phyloP scores from a whole-genome alignment of 2,113 vertebrate genomes.

The Empidonax alnorum region DNA sequence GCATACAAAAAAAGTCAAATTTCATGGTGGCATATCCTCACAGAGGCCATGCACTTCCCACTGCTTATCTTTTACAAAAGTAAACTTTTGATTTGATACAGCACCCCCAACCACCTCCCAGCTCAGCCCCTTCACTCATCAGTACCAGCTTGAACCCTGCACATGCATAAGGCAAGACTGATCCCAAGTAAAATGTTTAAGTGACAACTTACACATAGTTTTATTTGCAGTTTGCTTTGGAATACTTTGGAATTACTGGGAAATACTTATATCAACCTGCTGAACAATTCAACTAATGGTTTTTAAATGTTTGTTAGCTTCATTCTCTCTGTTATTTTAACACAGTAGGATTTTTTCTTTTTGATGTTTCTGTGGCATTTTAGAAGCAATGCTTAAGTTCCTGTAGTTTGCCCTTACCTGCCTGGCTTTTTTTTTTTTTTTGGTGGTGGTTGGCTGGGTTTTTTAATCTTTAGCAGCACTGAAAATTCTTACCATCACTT shows the following conservation, averaged over 20 bases:
- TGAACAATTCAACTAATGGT: not conserved
- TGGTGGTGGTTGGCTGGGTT: not conserved
- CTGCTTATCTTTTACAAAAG: not conserved
- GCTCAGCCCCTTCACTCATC: not conserved
- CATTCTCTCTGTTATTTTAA: not conserved
- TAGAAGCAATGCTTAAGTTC: not conserved
- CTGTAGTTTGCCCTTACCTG: not conserved
- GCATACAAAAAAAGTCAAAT: not conserved
- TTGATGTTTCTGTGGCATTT: not conserved
- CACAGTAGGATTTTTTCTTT: not conserved
- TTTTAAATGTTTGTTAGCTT: not conserved
- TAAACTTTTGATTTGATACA: not conserved
- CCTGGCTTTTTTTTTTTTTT: not conserved
- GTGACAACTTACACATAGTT: not conserved
- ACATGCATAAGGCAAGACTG: not conserved
- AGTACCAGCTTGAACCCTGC: not conserved
- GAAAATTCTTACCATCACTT: not conserved
- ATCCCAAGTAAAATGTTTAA: accelerated
- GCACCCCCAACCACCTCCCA: not conserved
- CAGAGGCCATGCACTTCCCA: not conserved
- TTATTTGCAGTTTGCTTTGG: not conserved
- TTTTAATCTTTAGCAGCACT: not conserved
- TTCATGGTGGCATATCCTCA: not conserved
- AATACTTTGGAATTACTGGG: not conserved
- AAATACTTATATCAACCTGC: not conserved